phyloP scores from a whole-genome alignment of 2,113 vertebrate species.

The Recurvirostra avosetta region DNA sequence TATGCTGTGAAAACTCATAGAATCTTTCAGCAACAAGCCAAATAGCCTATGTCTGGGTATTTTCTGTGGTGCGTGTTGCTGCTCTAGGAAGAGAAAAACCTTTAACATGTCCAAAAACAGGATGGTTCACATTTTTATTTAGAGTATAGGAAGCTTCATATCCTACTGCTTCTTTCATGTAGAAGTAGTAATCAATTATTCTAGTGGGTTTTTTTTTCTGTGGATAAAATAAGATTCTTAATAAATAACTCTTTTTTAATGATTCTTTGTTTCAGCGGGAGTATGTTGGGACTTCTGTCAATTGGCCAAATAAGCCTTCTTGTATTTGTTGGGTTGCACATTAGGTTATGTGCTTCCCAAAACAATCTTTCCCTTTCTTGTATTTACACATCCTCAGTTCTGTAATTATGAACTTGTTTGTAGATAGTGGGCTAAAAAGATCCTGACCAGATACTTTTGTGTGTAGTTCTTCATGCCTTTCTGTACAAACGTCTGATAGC shows the following conservation, averaged over 20 bases:
- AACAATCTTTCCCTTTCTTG: neutral
- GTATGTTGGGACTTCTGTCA: neutral
- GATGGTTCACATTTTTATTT: neutral
- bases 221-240: neutral
- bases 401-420: neutral
- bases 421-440: neutral
- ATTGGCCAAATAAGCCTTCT: neutral
- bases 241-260: neutral
- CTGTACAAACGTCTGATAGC: neutral
- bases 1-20: neutral
- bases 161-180: neutral
- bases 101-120: neutral
- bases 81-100: neutral
- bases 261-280: neutral
- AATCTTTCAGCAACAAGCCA: neutral
- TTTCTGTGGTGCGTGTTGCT: neutral
- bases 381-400: neutral
- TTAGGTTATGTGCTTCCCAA: neutral
- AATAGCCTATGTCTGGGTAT: neutral
- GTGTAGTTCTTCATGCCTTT: neutral
- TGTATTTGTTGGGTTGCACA: neutral
- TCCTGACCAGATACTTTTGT: neutral
- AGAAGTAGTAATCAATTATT: neutral
- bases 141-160: neutral
- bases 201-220: neutral